Evolutionary conservation across 2,888 invertebrate species (phyloP).

Genomic region (Phyllotreta striolata): DNA sequence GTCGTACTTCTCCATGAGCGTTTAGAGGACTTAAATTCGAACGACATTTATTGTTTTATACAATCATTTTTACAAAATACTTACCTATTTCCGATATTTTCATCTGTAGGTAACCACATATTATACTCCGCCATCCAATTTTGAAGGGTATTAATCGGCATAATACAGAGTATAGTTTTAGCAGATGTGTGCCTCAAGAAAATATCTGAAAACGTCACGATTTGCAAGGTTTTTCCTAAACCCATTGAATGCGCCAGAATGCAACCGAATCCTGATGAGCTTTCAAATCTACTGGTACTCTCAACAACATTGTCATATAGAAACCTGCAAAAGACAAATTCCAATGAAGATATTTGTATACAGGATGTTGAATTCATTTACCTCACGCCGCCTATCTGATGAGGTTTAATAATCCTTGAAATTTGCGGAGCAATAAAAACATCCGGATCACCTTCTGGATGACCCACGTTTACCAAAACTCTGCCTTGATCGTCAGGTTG

Average conservation of each 20-base stretch:
- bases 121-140: conserved; percentile 98
- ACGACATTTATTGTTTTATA: background rate
- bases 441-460: conserved; percentile 88
- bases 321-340: conserved; percentile 68
- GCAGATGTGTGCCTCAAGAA: conserved; percentile 90
- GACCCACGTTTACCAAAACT: conserved; percentile 92
- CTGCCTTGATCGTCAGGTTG: conserved; percentile 90
- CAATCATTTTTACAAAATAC: conserved; percentile 1
- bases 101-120: conserved; percentile 90
- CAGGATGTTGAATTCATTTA: conserved; percentile 1
- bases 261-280: conserved; percentile 87
- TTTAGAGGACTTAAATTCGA: conserved; percentile 64
- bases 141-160: conserved; percentile 98
- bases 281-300: conserved; percentile 86
- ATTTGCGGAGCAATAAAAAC: conserved; percentile 93
- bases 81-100: conserved; percentile 43
- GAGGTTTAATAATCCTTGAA: conserved; percentile 90
- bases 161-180: conserved; percentile 91
- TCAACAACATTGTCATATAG: conserved; percentile 97
- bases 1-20: conserved; percentile 72
- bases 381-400: conserved; percentile 73
- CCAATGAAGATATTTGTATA: background rate
- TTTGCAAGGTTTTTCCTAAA: conserved; percentile 94
- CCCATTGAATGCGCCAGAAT: conserved; percentile 99
- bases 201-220: conserved; percentile 95